Percentiles rank a stretch among this genome's conserved stretches.
phyloP scores from a whole-genome alignment of 1,140 invertebrate genomes.

The Drosophila carrolli region DNA sequence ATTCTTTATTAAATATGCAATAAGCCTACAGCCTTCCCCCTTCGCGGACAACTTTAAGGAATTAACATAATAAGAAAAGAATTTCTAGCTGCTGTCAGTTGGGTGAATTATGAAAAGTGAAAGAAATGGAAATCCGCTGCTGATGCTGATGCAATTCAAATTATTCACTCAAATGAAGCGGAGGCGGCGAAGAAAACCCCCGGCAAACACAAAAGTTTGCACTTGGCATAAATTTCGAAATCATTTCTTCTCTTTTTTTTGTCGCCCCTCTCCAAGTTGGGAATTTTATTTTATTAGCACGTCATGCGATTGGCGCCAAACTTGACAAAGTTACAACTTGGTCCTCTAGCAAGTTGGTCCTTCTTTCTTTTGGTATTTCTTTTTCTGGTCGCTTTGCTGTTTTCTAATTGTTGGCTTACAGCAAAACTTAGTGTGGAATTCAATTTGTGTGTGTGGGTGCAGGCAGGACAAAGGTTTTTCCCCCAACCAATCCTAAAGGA shows the following conservation, averaged over 20 bases:
- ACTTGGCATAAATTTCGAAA: constrained; percentile 76
- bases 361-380: constrained; percentile 25
- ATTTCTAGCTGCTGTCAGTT: constrained; percentile 61
- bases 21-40: constrained; percentile 3
- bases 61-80: constrained; percentile 69
- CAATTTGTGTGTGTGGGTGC: constrained; percentile 65
- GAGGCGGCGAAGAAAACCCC: constrained; percentile 21
- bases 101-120: constrained; percentile 57
- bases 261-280: constrained; percentile 1
- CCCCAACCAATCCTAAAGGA: background rate
- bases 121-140: constrained; percentile 57
- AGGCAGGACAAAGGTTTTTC: constrained; percentile 18
- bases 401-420: constrained; percentile 83
- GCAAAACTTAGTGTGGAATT: constrained; percentile 76
- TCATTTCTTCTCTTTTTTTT: constrained; percentile 7
- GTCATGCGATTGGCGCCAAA: constrained; percentile 81
- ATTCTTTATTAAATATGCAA: constrained; percentile 64
- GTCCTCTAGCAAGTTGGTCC: constrained; percentile 46
- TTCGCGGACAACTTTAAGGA: constrained; percentile 50
- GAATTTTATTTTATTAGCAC: constrained; percentile 82
- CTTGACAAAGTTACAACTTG: constrained; percentile 80
- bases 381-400: constrained; percentile 74
- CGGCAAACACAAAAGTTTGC: constrained; percentile 78
- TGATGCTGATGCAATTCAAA: constrained; percentile 74
- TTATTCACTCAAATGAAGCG: constrained; percentile 81